Base-by-base conservation (phyloP, 2,888 invertebrate species). In the Phoenoteleia sp. region DNA sequence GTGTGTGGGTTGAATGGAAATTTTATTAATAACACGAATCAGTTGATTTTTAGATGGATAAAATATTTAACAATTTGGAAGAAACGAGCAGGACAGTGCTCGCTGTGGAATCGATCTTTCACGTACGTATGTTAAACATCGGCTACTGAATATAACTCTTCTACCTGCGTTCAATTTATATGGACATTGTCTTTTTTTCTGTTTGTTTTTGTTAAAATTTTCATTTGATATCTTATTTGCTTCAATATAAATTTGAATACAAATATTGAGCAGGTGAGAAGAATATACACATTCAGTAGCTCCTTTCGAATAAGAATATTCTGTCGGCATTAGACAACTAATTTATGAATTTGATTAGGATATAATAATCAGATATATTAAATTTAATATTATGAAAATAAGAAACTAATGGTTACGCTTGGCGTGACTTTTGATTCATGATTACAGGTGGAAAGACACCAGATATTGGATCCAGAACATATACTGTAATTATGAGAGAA, bases 371-470 rank as follows among this genome's bases (percentile, higher is more conserved):
- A 80, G 80, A 76, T 88, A 87, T 79, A 81, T 84, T 82, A 88
- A 89, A 81, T 86, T 84, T 77, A 86, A 86, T 83, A 81, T 87
- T 86, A 71, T 85, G 62, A 85, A 89, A 74, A 88, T 81, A 76
- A 84, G 74, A 69, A 21, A 90, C 90, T 93, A 93, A 93, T 90
- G 86, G 92, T 93, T 92, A 86, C 92, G 92, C 91, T 93, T 92
- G 91, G 93, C 93, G 93, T 93, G 93, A 93, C 91, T 54, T 93
- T 92, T 93, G 92, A 90, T 93, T 92, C 91, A 91, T 94, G 94
- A 92, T 96, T 97, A 87, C 96, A 99, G 99, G 99, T 94, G 99
- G 99, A 21, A 99, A 99, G 95, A 99, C 99, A 52, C 99, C 99
- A 39, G 99, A 99, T 95, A 95, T 98, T 89, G 97, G 98, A 77